Conservation (phyloP, 2,888 invertebrate species). For the Drosophila helvetica region DNA sequence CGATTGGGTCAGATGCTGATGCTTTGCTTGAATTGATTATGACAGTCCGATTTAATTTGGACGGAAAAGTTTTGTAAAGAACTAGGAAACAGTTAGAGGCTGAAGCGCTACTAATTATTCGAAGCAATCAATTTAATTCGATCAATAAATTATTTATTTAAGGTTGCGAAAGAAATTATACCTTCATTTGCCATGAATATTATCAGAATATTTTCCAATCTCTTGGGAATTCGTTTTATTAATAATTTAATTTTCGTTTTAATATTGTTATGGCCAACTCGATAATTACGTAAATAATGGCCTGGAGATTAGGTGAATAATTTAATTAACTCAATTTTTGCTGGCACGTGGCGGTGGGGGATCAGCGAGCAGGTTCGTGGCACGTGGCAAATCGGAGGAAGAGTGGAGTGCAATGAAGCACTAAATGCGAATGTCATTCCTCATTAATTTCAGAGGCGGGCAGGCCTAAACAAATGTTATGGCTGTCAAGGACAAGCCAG, state of each 20-base stretch:
- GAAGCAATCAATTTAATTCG: background rate
- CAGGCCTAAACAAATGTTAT: slow-evolving; percentile 37
- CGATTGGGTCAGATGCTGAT: slow-evolving; percentile 14
- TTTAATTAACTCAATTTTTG: slow-evolving; percentile 29
- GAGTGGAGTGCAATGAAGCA: slow-evolving; percentile 28
- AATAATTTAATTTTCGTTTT: background rate
- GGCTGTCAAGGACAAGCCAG: slow-evolving; percentile 27
- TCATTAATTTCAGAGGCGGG: slow-evolving; percentile 20
- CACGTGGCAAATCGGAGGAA: slow-evolving; percentile 31
- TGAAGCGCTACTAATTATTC: no score
- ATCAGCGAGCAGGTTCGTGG: background rate
- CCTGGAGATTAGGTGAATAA: slow-evolving; percentile 9
- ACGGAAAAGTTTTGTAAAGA: slow-evolving; percentile 19
- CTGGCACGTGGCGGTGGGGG: slow-evolving; percentile 6
- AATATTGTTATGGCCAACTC: background rate
- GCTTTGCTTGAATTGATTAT: slow-evolving; percentile 28
- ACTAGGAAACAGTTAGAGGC: slow-evolving; percentile 1
- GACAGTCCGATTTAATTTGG: slow-evolving; percentile 1
- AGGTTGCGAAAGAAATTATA: background rate
- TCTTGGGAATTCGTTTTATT: background rate
- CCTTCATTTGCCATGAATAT: background rate
- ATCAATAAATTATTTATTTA: background rate
- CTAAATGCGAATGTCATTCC: slow-evolving; percentile 46
- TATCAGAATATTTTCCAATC: background rate
- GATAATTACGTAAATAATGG: slow-evolving; percentile 3